Evolutionary conservation across 2,888 invertebrate genomes (phyloP), one percentile per base, ranked within the genome.

Genomic region (Plagodis dolabraria): DNA sequence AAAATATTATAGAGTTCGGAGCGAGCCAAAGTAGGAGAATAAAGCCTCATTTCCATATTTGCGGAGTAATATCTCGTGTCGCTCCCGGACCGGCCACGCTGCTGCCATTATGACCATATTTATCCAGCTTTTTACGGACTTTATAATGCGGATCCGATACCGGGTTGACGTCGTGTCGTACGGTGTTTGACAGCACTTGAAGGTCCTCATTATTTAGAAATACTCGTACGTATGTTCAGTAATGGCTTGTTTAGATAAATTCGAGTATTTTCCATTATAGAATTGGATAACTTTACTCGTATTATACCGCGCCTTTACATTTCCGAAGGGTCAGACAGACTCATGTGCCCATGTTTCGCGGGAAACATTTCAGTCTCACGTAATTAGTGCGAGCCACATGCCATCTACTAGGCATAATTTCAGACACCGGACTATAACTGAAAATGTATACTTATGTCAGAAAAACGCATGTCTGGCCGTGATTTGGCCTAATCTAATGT

Each of bases 31-130:
- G 55, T 50, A 56, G 60, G 60, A 63, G 63, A 64, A 68, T 64
- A 68, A 65, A 65, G 56, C 42, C 56, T 53, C 46, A 67, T 68
- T 68, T 64, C 63, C 69, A 67, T 69, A 68, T 70, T 63, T 53
- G 57, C 51, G 50, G 44, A 53, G 58, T 61, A 63, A 66, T 61
- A 67, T 64, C 62, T 67, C 57, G 53, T 59, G 61, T 11, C 35
- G 53, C 55, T 60, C 52, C 40, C 22, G 52, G 52, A 50, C 56
- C 54, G 47, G 57, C 52, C 33, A 44, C 33, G 47, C 48, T 44
- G 43, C 57, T 54, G 38, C 60, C 56, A 64, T 63, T 67, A 62
- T 67, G 57, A 44, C 53, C 56, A 65, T 64, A 65, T 57, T 66
- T 66, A 57, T 59, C 56, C 48, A 49, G 38, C 47, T 58, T 60